phyloP scores from a whole-genome alignment of 2,888 invertebrate genomes.

The Helicoverpa assulta region DNA sequence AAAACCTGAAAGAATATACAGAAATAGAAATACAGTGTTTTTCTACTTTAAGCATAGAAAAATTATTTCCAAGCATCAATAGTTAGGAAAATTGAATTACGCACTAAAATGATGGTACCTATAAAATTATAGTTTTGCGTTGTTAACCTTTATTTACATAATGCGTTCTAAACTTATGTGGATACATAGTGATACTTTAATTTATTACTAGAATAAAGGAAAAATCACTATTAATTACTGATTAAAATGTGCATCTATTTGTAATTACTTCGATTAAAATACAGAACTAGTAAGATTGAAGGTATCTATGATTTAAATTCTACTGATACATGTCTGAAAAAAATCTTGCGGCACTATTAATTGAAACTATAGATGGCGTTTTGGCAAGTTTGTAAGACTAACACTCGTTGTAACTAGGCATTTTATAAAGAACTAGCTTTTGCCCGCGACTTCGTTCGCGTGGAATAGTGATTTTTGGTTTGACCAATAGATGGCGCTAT shows the following conservation, averaged over 20 bases:
- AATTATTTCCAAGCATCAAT: conserved; percentile 42
- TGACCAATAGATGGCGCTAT: no score
- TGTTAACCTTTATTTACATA: conserved; percentile 7
- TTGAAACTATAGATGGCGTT: not conserved
- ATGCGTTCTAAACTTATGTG: conserved; percentile 5
- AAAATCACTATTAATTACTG: conserved; percentile 52
- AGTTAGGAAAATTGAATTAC: conserved; percentile 4
- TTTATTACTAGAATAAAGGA: conserved; percentile 61
- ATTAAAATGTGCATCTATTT: conserved; percentile 17
- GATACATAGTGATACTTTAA: conserved; percentile 51
- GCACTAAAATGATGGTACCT: not conserved
- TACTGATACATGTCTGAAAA: not conserved
- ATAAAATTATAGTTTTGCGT: conserved; percentile 16
- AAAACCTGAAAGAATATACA: conserved; percentile 39
- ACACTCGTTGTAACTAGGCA: no score
- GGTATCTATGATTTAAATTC: not conserved
- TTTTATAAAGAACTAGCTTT: no score
- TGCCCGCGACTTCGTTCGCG: no score
- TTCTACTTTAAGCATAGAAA: conserved; percentile 51
- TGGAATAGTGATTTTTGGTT: no score
- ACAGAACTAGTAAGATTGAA: not conserved
- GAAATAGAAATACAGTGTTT: conserved; percentile 54
- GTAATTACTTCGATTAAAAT: conserved; percentile 7
- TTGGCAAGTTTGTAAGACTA: no score
- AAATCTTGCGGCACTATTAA: conserved; percentile 6